phyloP scores from a whole-genome alignment of 2,797 vertebrate species.

The Notolepis coatsorum region DNA sequence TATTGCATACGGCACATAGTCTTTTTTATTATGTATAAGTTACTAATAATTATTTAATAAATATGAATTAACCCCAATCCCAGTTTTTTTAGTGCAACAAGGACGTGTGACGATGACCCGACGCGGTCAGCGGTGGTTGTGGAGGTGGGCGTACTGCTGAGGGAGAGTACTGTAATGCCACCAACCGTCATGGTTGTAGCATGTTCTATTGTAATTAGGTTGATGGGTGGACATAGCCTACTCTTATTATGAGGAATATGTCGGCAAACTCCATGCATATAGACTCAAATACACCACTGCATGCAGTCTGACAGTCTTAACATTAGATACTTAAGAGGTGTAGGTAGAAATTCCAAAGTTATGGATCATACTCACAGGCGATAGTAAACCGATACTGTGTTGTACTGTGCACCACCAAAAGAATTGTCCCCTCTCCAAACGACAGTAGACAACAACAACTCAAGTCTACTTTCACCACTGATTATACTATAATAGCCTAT shows the following conservation, averaged over 20 bases:
- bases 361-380: neutral
- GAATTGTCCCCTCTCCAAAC: too few relatives aligned
- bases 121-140: neutral
- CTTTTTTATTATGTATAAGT: too few relatives aligned
- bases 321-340: neutral
- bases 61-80: too few relatives aligned
- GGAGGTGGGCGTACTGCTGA: neutral
- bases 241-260: too few relatives aligned
- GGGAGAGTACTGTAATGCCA: neutral
- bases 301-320: neutral
- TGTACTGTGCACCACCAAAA: too few relatives aligned
- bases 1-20: too few relatives aligned
- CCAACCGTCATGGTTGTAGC: neutral
- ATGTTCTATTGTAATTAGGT: neutral
- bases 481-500: neutral
- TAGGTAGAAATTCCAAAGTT: neutral
- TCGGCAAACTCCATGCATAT: too few relatives aligned
- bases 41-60: too few relatives aligned
- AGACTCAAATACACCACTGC: neutral
- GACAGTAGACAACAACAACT: too few relatives aligned
- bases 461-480: too few relatives aligned
- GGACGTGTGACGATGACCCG: conserved; percentile 57
- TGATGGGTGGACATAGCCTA: neutral
- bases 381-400: too few relatives aligned
- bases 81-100: too few relatives aligned